phyloP scores from a whole-genome alignment of 2,888 invertebrate genomes.

The Metallyticus violacea region DNA sequence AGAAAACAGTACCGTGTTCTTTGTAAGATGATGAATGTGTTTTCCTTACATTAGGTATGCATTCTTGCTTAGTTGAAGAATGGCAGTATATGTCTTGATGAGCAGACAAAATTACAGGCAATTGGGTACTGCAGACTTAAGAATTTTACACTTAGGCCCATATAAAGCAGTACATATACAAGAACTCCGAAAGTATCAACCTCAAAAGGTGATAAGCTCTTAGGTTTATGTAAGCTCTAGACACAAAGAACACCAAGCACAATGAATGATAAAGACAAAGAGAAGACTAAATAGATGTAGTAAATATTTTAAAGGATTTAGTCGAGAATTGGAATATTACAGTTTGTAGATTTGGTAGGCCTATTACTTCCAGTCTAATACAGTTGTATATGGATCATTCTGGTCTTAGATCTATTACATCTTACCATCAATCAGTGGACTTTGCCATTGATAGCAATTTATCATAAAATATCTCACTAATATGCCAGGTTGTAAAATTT shows the following conservation, averaged over 20 bases:
- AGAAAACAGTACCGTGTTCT: neutral
- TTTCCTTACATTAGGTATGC: neutral
- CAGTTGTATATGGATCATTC: neutral
- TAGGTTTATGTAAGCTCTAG: neutral
- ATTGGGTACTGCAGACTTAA: neutral
- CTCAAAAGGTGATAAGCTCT: neutral
- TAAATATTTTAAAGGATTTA: neutral
- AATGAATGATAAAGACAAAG: slow-evolving; percentile 5
- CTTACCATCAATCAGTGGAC: neutral
- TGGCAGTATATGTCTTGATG: neutral
- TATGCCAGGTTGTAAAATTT: neutral
- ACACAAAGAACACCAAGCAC: slow-evolving; percentile 9
- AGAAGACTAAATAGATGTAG: neutral
- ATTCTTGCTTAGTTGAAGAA: neutral
- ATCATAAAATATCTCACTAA: neutral
- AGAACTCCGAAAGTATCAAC: neutral
- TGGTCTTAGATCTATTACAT: neutral
- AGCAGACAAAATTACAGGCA: neutral
- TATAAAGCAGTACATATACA: neutral
- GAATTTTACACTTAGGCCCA: slow-evolving; percentile 2
- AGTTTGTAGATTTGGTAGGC: neutral
- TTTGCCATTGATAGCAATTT: neutral
- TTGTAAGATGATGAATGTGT: neutral
- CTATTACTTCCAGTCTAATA: neutral
- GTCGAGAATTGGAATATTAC: neutral